Evolutionary conservation across 1,140 invertebrate genomes (phyloP).

Genomic region (Megalonaias nervosa): DNA sequence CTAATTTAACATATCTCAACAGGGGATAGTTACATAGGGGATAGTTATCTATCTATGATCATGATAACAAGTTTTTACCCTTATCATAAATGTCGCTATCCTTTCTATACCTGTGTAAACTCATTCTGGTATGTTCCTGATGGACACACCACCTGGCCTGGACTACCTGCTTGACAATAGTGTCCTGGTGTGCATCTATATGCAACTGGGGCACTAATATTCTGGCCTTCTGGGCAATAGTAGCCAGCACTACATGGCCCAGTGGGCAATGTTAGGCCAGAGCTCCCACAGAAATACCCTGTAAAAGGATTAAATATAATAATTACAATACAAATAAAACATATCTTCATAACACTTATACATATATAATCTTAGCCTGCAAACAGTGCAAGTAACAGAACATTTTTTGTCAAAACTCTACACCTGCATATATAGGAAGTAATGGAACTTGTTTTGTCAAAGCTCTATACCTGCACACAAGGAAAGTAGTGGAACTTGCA

Average conservation of each 20-base stretch:
- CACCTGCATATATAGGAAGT: too few relatives aligned
- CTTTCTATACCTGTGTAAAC: slow-evolving; percentile 54
- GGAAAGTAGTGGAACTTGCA: too few relatives aligned
- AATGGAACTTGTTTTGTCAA: too few relatives aligned
- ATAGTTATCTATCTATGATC: neutral
- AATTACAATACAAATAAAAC: neutral
- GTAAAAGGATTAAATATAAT: slow-evolving; percentile 17
- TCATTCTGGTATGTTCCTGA: slow-evolving; percentile 66
- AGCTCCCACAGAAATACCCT: slow-evolving; percentile 62
- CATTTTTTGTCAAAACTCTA: too few relatives aligned
- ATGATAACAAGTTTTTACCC: neutral
- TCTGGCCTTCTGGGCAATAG: slow-evolving; percentile 68
- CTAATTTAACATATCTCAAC: neutral
- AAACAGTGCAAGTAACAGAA: too few relatives aligned
- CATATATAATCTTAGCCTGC: too few relatives aligned
- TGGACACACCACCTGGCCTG: slow-evolving; percentile 46
- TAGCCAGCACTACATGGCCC: slow-evolving; percentile 58
- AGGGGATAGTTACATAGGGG: too few relatives aligned
- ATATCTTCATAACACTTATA: too few relatives aligned
- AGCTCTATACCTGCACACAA: too few relatives aligned
- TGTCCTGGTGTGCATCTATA: slow-evolving; percentile 65
- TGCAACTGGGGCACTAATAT: slow-evolving; percentile 46
- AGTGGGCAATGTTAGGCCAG: slow-evolving; percentile 53
- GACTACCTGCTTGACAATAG: slow-evolving; percentile 57
- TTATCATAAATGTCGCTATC: neutral